Evolutionary conservation across 2,888 invertebrate genomes (phyloP).

Genomic region (Kryphioiulus occultus): DNA sequence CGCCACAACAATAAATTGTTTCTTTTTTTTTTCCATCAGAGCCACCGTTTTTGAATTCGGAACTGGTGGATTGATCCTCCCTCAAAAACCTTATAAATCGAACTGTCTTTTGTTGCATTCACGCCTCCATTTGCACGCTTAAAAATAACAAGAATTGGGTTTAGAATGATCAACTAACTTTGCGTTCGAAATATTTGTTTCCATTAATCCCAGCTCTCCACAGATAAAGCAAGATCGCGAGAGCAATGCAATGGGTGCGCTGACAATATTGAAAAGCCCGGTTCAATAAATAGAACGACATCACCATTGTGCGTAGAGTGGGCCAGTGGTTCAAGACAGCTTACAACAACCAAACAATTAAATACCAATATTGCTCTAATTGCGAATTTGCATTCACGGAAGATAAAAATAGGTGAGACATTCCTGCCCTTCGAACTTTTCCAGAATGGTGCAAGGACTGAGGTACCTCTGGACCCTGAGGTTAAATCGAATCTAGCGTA

Average conservation of each 20-base stretch:
- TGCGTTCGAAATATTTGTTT: background rate
- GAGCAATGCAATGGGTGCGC: slow-evolving; percentile 13
- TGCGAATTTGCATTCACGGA: slow-evolving; percentile 12
- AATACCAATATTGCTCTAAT: slow-evolving; percentile 40
- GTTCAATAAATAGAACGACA: background rate
- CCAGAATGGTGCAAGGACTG: background rate
- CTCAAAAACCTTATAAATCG: background rate
- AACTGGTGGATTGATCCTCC: slow-evolving; percentile 24
- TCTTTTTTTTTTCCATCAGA: background rate
- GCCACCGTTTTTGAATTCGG: background rate
- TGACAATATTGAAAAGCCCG: background rate
- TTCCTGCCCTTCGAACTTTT: background rate
- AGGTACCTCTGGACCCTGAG: background rate
- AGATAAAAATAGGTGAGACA: background rate
- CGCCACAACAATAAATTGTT: background rate
- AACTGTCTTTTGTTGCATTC: background rate
- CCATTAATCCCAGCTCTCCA: background rate
- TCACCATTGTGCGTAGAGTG: background rate
- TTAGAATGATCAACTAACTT: background rate
- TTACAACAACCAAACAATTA: slow-evolving; percentile 1
- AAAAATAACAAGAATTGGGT: background rate
- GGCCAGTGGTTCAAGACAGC: slow-evolving; percentile 20
- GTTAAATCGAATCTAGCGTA: background rate
- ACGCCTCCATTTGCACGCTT: background rate
- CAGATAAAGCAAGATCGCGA: background rate